Evolutionary conservation across 2,113 vertebrate species (phyloP), one percentile per base, ranked within the genome.

Genomic region (Planiliza haematocheilus): DNA sequence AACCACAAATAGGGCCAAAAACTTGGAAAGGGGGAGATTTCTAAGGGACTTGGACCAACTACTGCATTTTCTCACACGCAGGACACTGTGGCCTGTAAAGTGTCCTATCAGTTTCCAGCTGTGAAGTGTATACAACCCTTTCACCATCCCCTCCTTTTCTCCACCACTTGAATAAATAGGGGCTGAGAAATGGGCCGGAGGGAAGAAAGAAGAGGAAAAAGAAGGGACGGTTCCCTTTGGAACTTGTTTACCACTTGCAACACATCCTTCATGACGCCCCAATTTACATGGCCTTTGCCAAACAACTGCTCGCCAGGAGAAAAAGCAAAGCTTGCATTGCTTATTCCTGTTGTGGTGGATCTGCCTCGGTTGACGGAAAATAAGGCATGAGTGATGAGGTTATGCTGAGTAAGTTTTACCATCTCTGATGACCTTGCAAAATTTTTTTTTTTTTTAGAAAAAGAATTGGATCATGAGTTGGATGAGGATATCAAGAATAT

Each of bases 91-190:
- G 80, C 67, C 68, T 83, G 69, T 88, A 80, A 87, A 88, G 85
- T 81, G 85, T 83, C 70, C 86, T 77, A 91, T 88, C 83, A 87
- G 84, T 73, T 69, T 92, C 92, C 91, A 93, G 89, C 91, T 91
- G 91, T 91, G 92, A 86, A 82, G 80, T 58, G 77, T 87, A 83
- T 86, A 90, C 82, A 87, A 76, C 80, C 88, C 85, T 85, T 79
- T 85, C 86, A 79, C 83, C 36, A 10, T 76, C 77, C 67, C 84
- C 76, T 78, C 79, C 63, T 86, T 91, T 87, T 89, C 88, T 84
- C 70, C 74, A 75, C 46, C 75, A 48, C 83, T 81, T 87, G 83
- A 89, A 91, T 89, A 88, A 92, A 92, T 88, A 89, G 70, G 67
- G 77, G 65, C 73, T 77, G 83, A 90, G 87, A 84, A 88, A 90